Evolutionary conservation across 2,113 vertebrate genomes (phyloP), one percentile per base, ranked within the genome.

Genomic region (Morone saxatilis): DNA sequence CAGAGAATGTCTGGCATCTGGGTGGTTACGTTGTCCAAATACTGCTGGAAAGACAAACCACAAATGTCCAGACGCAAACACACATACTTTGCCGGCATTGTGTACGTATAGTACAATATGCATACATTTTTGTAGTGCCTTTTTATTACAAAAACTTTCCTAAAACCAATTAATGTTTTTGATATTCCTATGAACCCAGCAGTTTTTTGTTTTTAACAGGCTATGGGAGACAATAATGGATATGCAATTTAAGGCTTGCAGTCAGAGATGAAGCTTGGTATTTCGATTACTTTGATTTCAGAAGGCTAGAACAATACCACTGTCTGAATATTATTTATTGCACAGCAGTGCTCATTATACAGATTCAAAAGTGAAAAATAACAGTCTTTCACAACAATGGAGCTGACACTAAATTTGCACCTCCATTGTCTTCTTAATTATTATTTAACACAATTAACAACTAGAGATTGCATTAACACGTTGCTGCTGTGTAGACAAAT

Each of bases 241-340:
- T 79, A 31, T 73, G 71, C 68, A 79, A 56, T 88, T 91, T 80
- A 47, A 25, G 51, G 45, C 53, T 47, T 19, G 12, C 65, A 85
- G 72, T 88, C 76, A 82, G 73, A 77, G 80, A 87, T 66, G 76
- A 86, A 83, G 78, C 84, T 84, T 50, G 53, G 71, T 90, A 68
- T 85, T 90, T 88, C 56, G 65, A 86, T 87, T 91, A 61, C 71
- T 88, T 88, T 90, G 83, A 89, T 85, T 90, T 80, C 57, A 78
- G 62, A 80, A 73, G 77, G 48, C 69, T 79, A 79, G 88, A 87
- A 92, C 84, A 93, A 92, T 86, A 65, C 62, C n/a, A 17, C 77
- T 87, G 83, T 78, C 82, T 81, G 77, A 84, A 83, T 84, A 65
- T 89, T 88, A 84, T 92, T 88, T 88, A 85, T 90, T 72, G 62